Conservation (phyloP, 2,113 vertebrate genomes). For the Burhinus oedicnemus region DNA sequence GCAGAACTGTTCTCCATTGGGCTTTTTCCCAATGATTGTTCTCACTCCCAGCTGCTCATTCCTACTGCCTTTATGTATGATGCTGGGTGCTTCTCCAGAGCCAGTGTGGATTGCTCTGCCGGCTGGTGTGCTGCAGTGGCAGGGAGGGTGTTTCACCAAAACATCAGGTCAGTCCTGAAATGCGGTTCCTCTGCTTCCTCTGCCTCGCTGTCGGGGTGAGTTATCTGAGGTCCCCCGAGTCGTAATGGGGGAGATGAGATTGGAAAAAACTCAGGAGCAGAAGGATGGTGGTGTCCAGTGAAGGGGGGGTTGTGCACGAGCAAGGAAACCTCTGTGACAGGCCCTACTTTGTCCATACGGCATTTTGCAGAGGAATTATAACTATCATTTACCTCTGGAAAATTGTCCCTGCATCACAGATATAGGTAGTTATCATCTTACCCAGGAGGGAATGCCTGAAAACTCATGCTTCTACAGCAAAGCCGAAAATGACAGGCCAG, state of each 20-base stretch:
- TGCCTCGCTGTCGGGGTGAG: accelerated
- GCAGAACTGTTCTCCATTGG: not conserved
- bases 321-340: not conserved
- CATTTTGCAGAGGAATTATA: not conserved
- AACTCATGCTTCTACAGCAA: not conserved
- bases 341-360: not conserved
- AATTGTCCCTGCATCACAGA: not conserved
- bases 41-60: not conserved
- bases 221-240: not conserved
- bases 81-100: not conserved
- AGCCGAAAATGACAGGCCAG: not conserved
- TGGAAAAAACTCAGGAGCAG: not conserved
- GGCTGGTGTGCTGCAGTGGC: not conserved
- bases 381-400: not conserved
- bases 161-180: not conserved
- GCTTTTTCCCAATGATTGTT: not conserved
- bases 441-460: not conserved
- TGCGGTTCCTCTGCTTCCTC: not conserved
- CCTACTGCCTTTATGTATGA: not conserved
- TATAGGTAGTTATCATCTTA: not conserved
- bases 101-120: not conserved
- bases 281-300: not conserved
- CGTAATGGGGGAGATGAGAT: not conserved
- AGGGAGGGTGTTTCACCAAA: not conserved
- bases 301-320: not conserved